Conservation (phyloP, 2,113 vertebrate species). For the Natator depressus region DNA sequence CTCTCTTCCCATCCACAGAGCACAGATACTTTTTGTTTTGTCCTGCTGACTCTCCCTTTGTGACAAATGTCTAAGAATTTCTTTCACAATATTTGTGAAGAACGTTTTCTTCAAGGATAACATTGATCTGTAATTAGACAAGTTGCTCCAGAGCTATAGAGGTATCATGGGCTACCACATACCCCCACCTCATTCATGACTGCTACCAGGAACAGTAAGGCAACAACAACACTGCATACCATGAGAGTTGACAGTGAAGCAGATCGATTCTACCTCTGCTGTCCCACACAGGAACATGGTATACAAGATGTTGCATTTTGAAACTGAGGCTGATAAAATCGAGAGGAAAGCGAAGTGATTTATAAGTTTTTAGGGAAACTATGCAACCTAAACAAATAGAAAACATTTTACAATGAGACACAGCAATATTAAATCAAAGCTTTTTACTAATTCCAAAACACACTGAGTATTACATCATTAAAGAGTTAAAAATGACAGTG, state of each 20-base stretch:
- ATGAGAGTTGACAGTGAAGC: not conserved
- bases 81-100: not conserved
- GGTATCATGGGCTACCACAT: not conserved
- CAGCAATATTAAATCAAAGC: not conserved
- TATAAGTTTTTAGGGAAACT: constrained; percentile 1
- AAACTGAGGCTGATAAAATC: not conserved
- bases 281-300: not conserved
- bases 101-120: not conserved
- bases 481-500: not conserved
- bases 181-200: not conserved
- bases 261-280: not conserved
- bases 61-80: not conserved
- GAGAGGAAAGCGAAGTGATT: not conserved
- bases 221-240: not conserved
- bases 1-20: too few relatives aligned
- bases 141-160: not conserved
- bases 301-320: not conserved
- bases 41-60: not conserved
- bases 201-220: not conserved
- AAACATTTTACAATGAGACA: not conserved
- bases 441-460: not conserved
- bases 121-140: not conserved
- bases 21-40: not conserved
- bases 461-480: not conserved
- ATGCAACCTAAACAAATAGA: not conserved